phyloP scores from a whole-genome alignment of 2,888 invertebrate species.

The Idaea biselata region DNA sequence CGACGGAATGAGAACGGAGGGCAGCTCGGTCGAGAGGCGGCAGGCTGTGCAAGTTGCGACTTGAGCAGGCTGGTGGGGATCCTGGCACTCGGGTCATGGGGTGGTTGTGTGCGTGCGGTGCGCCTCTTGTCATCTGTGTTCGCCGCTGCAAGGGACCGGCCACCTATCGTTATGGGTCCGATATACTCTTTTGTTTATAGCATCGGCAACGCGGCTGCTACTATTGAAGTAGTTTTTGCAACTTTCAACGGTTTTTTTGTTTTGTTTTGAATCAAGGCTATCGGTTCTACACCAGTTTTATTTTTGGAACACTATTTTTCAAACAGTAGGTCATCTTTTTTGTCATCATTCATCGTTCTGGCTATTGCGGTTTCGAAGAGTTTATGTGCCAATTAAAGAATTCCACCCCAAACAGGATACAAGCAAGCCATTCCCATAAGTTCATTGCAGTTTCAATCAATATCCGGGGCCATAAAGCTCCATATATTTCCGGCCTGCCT shows the following conservation, averaged over 20 bases:
- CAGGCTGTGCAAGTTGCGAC: slow-evolving; percentile 68
- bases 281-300: not conserved
- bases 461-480: not conserved
- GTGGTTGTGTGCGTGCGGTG: slow-evolving; percentile 31
- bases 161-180: slow-evolving; percentile 49
- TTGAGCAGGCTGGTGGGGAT: slow-evolving; percentile 48
- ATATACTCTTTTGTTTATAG: slow-evolving; percentile 66
- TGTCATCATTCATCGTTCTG: not conserved
- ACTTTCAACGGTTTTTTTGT: slow-evolving; percentile 22
- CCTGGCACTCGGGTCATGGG: slow-evolving; percentile 25
- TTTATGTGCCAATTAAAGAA: not conserved
- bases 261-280: not conserved
- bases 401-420: slow-evolving; percentile 6
- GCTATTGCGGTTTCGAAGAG: not conserved
- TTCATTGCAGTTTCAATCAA: slow-evolving; percentile 7
- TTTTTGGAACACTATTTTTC: no score
- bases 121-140: slow-evolving; percentile 19
- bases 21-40: slow-evolving; percentile 34
- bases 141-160: slow-evolving; percentile 36
- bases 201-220: slow-evolving; percentile 37
- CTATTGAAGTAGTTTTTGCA: slow-evolving; percentile 28
- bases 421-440: not conserved
- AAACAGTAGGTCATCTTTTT: not conserved
- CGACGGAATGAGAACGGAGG: slow-evolving; percentile 61
- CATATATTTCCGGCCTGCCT: not conserved